These are phyloP conservation scores for Tenthredo livida DNA, from an alignment of 2,888 invertebrate species.

Conservation along the genomic window DNA sequence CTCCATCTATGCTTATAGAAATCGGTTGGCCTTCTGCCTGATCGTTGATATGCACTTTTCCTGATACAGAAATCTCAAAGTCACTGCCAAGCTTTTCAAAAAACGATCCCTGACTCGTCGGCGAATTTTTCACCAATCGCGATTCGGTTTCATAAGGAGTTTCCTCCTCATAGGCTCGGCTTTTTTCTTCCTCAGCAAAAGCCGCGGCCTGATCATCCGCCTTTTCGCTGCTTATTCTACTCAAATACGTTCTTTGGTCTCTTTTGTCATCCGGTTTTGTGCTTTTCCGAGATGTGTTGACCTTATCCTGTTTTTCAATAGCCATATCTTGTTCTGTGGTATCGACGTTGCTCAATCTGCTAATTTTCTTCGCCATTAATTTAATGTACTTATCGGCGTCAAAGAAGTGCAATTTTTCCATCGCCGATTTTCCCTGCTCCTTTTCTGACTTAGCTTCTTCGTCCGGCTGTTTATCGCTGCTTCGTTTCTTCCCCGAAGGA, in stretches of 20 bases:
- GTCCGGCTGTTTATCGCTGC: background rate
- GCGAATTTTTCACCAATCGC: background rate
- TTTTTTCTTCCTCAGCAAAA: constrained; percentile 2
- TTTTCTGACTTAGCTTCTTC: constrained; percentile 15
- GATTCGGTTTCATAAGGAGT: constrained; percentile 13
- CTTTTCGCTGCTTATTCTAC: constrained; percentile 7
- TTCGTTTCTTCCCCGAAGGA: background rate
- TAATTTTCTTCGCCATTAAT: constrained; percentile 57
- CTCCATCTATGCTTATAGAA: constrained; percentile 63
- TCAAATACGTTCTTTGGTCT: constrained; percentile 14
- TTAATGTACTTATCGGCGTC: constrained; percentile 59
- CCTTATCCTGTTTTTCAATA: background rate
- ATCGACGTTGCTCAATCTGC: constrained; percentile 52
- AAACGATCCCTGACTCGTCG: background rate
- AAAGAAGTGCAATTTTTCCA: constrained; percentile 57
- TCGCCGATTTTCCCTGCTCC: constrained; percentile 29
- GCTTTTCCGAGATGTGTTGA: background rate
- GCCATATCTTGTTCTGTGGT: constrained; percentile 2
- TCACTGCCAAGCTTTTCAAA: constrained; percentile 41
- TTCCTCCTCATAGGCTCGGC: background rate
- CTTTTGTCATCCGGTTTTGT: background rate
- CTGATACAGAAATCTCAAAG: constrained; percentile 65
- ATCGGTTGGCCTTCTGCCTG: constrained; percentile 61
- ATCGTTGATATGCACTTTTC: constrained; percentile 65
- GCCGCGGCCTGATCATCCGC: background rate